Percentiles rank a stretch among this genome's conserved stretches.
phyloP scores from a whole-genome alignment of 2,113 vertebrate species.

The Aegotheles bennettii region DNA sequence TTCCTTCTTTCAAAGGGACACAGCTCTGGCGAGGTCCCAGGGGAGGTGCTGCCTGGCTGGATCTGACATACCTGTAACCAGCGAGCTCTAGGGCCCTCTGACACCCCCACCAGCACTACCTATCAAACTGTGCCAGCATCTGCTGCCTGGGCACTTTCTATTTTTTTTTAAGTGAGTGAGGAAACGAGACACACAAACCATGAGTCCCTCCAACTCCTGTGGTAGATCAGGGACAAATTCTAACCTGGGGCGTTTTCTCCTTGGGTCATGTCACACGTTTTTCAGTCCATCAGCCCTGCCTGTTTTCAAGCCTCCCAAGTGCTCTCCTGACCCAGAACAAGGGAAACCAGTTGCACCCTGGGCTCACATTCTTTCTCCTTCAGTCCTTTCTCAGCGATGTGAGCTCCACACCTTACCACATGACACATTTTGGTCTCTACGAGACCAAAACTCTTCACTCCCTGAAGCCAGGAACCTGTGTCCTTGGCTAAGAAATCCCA shows the following conservation, averaged over 20 bases:
- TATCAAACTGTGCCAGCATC: not conserved
- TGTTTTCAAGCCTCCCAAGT: not conserved
- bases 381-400: fast-evolving
- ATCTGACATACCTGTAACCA: not conserved
- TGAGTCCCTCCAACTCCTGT: not conserved
- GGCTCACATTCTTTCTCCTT: not conserved
- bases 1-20: not conserved
- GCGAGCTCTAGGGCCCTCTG: not conserved
- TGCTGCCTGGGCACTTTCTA: not conserved
- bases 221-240: not conserved
- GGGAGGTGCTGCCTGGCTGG: not conserved
- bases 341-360: not conserved
- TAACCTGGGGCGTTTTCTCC: not conserved
- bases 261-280: not conserved
- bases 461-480: not conserved
- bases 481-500: conserved; percentile 15
- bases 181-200: not conserved
- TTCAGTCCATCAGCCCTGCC: not conserved
- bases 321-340: not conserved
- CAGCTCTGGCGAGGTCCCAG: fast-evolving
- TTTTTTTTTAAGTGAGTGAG: not conserved
- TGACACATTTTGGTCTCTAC: not conserved
- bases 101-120: not conserved
- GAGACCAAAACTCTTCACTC: not conserved
- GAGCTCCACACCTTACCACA: not conserved